Conservation (phyloP, 2,888 invertebrate species). For the Eilema caniola region DNA sequence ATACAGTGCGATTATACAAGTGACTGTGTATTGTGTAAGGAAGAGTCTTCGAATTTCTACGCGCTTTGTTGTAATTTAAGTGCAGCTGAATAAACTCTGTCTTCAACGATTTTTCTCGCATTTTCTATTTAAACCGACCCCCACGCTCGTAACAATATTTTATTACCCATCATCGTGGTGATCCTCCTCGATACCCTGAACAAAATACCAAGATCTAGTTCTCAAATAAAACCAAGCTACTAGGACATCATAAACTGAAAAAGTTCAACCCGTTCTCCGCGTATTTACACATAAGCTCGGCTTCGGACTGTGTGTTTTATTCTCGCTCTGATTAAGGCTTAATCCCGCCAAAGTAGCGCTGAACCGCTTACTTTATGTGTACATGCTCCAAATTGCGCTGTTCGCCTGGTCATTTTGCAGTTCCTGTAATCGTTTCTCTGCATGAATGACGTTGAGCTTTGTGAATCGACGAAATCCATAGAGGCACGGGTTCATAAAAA, state of each 20-base stretch:
- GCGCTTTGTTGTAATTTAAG: no score
- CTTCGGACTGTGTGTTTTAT: conserved; percentile 26
- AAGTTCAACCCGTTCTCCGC: not conserved
- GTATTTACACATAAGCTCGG: conserved; percentile 10
- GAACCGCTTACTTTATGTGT: conserved; percentile 50
- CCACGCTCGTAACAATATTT: no score
- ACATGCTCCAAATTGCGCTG: conserved; percentile 34
- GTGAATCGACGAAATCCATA: not conserved
- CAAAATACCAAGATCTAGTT: not conserved
- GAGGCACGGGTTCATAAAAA: not conserved
- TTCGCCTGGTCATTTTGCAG: conserved; percentile 34
- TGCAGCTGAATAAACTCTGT: no score
- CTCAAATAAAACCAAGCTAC: not conserved
- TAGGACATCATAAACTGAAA: not conserved
- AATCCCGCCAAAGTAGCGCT: conserved; percentile 42
- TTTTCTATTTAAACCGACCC: no score
- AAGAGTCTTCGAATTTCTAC: no score
- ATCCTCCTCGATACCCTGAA: no score
- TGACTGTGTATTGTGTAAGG: no score
- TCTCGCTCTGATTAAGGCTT: conserved; percentile 40
- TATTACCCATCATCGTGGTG: no score
- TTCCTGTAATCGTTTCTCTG: not conserved
- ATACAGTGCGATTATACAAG: no score
- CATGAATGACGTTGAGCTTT: not conserved
- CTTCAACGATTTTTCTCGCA: no score